Evolutionary conservation across 2,113 vertebrate genomes (phyloP).

Genomic region (Grantiella picta): DNA sequence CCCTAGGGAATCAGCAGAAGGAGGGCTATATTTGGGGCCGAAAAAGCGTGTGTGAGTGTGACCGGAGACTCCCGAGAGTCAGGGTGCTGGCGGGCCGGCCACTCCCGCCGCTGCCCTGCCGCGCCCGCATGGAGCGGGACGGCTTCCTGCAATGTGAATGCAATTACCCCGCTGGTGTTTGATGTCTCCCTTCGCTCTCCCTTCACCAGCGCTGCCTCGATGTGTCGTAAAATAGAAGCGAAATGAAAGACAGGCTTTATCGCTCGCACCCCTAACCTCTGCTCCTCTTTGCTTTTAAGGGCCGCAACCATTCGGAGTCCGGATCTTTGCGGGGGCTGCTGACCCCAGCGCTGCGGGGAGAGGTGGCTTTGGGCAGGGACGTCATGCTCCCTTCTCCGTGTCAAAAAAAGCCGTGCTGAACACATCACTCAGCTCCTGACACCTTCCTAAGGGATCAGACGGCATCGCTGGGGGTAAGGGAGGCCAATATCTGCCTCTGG

Average conservation of each 20-base stretch:
- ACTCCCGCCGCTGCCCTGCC: not conserved
- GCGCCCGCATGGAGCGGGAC: not conserved
- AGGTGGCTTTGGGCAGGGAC: not conserved
- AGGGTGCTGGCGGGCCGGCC: not conserved
- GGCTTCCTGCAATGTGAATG: not conserved
- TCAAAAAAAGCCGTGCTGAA: not conserved
- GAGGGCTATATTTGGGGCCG: not conserved
- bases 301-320: not conserved
- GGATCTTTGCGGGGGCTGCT: not conserved
- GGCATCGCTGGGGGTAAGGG: not conserved
- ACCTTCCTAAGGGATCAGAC: not conserved
- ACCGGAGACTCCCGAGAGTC: not conserved
- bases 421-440: not conserved
- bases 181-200: not conserved
- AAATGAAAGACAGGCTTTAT: constrained; percentile 2
- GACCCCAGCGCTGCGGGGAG: not conserved
- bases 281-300: not conserved
- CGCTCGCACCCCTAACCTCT: not conserved
- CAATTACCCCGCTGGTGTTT: not conserved
- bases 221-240: not conserved
- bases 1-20: not conserved
- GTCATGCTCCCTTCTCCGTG: accelerated
- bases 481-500: not conserved
- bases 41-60: accelerated
- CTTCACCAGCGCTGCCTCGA: not conserved